Percentiles rank a stretch among this genome's conserved stretches.
Conservation (phyloP, 2,888 invertebrate species). For the Ametastegia equiseti region DNA sequence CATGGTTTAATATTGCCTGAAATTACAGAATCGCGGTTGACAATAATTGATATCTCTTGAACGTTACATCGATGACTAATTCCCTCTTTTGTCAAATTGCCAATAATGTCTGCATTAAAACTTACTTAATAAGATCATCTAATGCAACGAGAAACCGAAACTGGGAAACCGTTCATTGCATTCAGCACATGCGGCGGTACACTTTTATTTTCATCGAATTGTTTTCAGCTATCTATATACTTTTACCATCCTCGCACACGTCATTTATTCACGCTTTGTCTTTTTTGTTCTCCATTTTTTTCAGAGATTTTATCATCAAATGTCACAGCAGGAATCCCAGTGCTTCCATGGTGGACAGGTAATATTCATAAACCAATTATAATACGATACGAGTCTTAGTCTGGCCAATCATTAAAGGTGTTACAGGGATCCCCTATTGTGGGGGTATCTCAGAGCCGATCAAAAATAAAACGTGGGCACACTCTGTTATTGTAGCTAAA, state of each 20-base stretch:
- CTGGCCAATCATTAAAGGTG: not conserved
- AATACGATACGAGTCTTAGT: not conserved
- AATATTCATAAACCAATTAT: constrained; percentile 52
- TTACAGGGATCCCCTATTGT: not conserved
- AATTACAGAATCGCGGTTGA: not conserved
- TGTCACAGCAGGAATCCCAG: constrained; percentile 76
- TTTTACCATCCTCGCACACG: not conserved
- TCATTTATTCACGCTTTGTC: constrained; percentile 56
- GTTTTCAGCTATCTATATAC: not conserved
- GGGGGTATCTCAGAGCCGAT: too few relatives aligned
- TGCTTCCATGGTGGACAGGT: constrained; percentile 76
- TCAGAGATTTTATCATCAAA: constrained; percentile 75
- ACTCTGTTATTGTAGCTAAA: too few relatives aligned
- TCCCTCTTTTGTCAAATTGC: not conserved
- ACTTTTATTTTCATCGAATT: constrained; percentile 4
- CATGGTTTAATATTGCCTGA: constrained; percentile 9
- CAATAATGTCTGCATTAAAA: not conserved
- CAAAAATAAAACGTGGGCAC: too few relatives aligned
- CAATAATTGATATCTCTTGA: not conserved
- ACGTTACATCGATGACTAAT: not conserved
- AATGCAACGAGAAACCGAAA: not conserved
- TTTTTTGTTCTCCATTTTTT: constrained; percentile 62
- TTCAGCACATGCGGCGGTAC: not conserved
- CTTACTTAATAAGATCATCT: too few relatives aligned
- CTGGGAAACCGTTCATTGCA: not conserved